Evolutionary conservation across 2,888 invertebrate species (phyloP).

Genomic region (Drosophila macrospina): DNA sequence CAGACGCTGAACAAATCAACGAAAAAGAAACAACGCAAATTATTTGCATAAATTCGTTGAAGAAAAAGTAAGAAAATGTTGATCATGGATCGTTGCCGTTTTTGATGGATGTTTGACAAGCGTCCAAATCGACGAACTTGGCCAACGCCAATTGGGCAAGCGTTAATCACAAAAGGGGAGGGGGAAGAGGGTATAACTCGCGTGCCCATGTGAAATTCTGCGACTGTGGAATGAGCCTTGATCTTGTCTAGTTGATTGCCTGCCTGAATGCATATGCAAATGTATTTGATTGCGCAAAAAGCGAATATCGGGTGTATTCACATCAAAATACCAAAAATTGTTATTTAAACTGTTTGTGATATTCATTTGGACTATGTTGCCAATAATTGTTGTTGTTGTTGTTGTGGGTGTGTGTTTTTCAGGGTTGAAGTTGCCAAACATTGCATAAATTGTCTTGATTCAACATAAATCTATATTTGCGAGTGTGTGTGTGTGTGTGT

Average conservation of each 20-base stretch:
- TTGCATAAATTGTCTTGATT: slow-evolving; percentile 55
- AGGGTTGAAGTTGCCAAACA: slow-evolving; percentile 62
- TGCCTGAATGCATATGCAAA: slow-evolving; percentile 25
- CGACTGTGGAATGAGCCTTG: slow-evolving; percentile 49
- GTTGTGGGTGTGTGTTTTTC: slow-evolving; percentile 69
- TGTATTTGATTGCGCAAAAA: slow-evolving; percentile 18
- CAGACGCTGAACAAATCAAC: slow-evolving; percentile 26
- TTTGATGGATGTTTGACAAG: slow-evolving; percentile 72
- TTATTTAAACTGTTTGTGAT: slow-evolving; percentile 71
- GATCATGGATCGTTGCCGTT: slow-evolving; percentile 52
- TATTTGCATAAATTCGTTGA: slow-evolving; percentile 67
- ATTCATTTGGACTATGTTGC: slow-evolving; percentile 59
- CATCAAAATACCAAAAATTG: slow-evolving; percentile 45
- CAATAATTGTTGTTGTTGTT: slow-evolving; percentile 25
- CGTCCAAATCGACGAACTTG: slow-evolving; percentile 51
- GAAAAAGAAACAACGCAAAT: slow-evolving; percentile 48
- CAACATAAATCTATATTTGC: slow-evolving; percentile 35
- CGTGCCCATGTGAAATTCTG: slow-evolving; percentile 47
- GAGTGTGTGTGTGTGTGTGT: background rate
- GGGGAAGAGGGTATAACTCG: slow-evolving; percentile 6
- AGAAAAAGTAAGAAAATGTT: slow-evolving; percentile 16
- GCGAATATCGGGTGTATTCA: slow-evolving; percentile 25
- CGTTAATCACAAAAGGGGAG: slow-evolving; percentile 39
- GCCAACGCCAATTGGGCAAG: slow-evolving; percentile 39
- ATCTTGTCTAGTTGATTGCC: slow-evolving; percentile 55